Conservation (phyloP, 2,888 invertebrate genomes). For the Latrodectus elegans region DNA sequence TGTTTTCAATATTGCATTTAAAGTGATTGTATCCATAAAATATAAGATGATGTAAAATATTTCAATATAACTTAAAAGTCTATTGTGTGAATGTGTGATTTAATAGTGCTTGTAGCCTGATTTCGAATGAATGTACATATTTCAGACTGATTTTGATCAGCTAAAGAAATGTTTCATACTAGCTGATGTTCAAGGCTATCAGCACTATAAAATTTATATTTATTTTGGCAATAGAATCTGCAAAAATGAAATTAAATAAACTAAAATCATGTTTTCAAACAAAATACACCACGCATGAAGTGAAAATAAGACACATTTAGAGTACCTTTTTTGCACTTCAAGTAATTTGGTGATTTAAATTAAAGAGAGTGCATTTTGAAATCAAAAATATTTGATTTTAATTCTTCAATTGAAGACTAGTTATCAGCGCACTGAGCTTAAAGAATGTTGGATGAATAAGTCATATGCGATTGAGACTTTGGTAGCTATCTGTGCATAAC, state of each 20-base stretch:
- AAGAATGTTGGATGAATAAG: constrained; percentile 63
- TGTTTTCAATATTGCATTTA: constrained; percentile 68
- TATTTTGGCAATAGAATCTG: constrained; percentile 34
- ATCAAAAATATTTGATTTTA: constrained; percentile 64
- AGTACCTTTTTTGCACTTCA: constrained; percentile 35
- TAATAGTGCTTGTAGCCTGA: constrained; percentile 65
- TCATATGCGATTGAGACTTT: constrained; percentile 66
- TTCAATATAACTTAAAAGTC: constrained; percentile 45
- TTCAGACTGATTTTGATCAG: constrained; percentile 35
- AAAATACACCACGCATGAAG: constrained; percentile 57
- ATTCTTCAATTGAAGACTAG: constrained; percentile 68
- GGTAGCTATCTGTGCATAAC: constrained; percentile 69
- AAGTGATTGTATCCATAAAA: constrained; percentile 62
- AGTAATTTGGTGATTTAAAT: constrained; percentile 51
- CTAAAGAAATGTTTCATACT: constrained; percentile 41
- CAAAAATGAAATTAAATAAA: constrained; percentile 33
- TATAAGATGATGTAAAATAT: constrained; percentile 48
- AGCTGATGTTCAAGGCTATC: constrained; percentile 66
- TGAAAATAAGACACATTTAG: constrained; percentile 50
- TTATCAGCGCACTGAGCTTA: constrained; percentile 65
- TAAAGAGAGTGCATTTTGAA: constrained; percentile 55
- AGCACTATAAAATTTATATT: constrained; percentile 56
- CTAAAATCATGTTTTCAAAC: constrained; percentile 32
- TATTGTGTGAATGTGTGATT: constrained; percentile 51
- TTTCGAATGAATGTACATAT: constrained; percentile 32